Base-by-base conservation (phyloP, 2,113 vertebrate species). In the Panthera uncia region DNA sequence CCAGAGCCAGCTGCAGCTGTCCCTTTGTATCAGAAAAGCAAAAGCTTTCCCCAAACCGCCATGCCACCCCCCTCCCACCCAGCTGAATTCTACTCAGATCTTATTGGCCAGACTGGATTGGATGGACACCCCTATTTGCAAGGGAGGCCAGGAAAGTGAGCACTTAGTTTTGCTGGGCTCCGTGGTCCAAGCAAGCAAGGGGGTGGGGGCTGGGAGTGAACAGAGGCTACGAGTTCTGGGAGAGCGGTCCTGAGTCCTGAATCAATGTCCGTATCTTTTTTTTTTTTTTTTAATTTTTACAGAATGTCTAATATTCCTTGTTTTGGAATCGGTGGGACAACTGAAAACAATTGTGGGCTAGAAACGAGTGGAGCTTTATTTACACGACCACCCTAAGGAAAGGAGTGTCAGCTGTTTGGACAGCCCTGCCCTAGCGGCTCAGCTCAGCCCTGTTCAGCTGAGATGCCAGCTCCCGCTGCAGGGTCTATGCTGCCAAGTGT, bases 1-100 rank as follows among this genome's bases (percentile, higher is more conserved):
- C 83, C 74, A 68, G 90, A 89, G 73, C 66, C 95, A 97, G 69
- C 68, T 57, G 95, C 96, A 98, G 92, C 94, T 95, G 96, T 92
- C 96, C 92, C 87, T 97, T 76, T 94, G 45, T 92, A 50, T 80
- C 80, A 84, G 84, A 87, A 95, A 95, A 97, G 80, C 82, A 95
- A 66, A 96, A 84, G 36, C 63, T 84, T 91, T 83, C 63, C 52
- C 73, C 55, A 41, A 89, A 89, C 33, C 15, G 19, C 23, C 31
- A 12, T 11, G 2, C 15, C 55, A 15, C 23, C 66, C 33, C 29
- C 25, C 38, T 27, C 41, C 27, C 41, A 48, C 14, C 29, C 57
- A 95, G 65, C 89, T 97, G 89, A 93, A 76, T 90, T 65, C 83
- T 50, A 83, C 50, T 76, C 50, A 57, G 45, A 68, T 65, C 74